Conservation (phyloP, 2,888 invertebrate species). For the Blastobasis lacticolella region DNA sequence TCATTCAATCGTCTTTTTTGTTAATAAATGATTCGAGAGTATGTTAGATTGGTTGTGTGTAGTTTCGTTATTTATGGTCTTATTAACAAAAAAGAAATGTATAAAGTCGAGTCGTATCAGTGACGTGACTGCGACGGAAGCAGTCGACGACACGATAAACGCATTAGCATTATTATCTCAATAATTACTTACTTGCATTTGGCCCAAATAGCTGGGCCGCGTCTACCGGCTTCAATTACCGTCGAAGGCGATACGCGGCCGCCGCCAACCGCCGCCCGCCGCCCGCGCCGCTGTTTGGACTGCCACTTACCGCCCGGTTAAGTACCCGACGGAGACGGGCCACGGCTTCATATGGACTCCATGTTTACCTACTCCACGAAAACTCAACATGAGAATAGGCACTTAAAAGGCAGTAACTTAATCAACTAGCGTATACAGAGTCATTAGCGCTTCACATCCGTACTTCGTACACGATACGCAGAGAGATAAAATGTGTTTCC, state of each 20-base stretch:
- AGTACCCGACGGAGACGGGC: conserved; percentile 31
- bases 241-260: conserved; percentile 41
- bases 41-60: too few species aligned
- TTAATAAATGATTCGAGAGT: neutral
- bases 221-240: conserved; percentile 62
- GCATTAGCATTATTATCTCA: conserved; percentile 74
- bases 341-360: conserved; percentile 36
- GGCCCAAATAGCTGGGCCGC: conserved; percentile 64
- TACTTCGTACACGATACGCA: neutral
- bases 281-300: conserved; percentile 51
- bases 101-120: too few species aligned
- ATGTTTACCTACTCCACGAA: conserved; percentile 40
- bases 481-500: neutral
- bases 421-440: conserved; percentile 46
- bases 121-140: conserved; percentile 44
- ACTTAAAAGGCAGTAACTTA: conserved; percentile 50
- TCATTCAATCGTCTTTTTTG: neutral
- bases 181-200: conserved; percentile 72
- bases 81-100: too few species aligned
- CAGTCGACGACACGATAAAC: conserved; percentile 70
- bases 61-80: too few species aligned
- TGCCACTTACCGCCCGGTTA: conserved; percentile 57
- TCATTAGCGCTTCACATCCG: conserved; percentile 40
- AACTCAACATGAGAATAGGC: conserved; percentile 40
- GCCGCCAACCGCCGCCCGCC: conserved; percentile 33